phyloP scores from a whole-genome alignment of 2,888 invertebrate genomes.

The Cephonodes hylas region DNA sequence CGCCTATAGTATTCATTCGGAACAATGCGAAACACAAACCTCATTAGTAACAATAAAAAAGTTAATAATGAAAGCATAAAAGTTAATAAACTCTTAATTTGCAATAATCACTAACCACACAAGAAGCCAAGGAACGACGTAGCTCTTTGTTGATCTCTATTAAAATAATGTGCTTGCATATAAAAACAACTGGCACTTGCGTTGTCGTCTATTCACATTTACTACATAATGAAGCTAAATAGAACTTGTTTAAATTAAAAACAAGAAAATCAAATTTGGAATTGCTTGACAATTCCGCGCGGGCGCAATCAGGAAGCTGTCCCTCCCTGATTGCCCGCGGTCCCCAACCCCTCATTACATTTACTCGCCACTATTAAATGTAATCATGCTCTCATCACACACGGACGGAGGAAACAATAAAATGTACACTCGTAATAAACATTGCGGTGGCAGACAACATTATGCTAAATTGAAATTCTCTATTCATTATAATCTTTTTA shows the following conservation, averaged over 20 bases:
- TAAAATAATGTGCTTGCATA: conserved; percentile 7
- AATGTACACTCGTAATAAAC: conserved; percentile 40
- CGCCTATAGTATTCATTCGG: background rate
- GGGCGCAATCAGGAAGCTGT: conserved; percentile 59
- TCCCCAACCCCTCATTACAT: conserved; percentile 70
- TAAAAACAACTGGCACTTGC: background rate
- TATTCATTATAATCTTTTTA: background rate
- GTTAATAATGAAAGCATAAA: background rate
- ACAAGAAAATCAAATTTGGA: conserved; percentile 48
- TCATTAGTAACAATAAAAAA: background rate
- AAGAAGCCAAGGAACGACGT: conserved; percentile 7
- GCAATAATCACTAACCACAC: conserved; percentile 16
- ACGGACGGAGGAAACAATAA: conserved; percentile 70
- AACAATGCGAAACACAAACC: background rate
- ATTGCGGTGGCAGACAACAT: background rate
- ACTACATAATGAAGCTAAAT: conserved; percentile 31
- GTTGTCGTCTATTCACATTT: conserved; percentile 23
- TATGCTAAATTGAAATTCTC: conserved; percentile 2
- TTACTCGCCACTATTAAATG: conserved; percentile 70
- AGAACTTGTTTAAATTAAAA: conserved; percentile 27
- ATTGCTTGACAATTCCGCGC: conserved; percentile 53
- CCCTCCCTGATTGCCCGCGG: conserved; percentile 54
- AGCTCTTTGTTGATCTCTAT: conserved; percentile 6
- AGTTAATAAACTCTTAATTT: conserved; percentile 1
- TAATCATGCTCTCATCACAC: conserved; percentile 73